These are phyloP conservation scores for Drosophila pectinifera DNA, from an alignment of 1,140 invertebrate genomes.

Conservation along the genomic window DNA sequence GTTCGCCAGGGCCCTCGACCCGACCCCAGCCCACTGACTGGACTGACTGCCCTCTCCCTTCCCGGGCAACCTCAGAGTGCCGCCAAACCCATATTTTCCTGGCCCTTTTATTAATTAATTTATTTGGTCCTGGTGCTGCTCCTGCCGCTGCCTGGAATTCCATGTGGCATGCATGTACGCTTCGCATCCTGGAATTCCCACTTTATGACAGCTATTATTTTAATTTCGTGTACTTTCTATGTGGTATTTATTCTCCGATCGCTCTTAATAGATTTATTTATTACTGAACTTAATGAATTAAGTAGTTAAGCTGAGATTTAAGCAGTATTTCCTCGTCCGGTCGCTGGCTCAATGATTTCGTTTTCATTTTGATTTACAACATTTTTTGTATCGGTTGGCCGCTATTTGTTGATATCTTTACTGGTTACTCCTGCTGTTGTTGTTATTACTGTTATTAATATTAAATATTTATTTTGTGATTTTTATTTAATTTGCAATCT, in stretches of 20 bases:
- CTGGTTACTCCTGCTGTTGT: slow-evolving; percentile 43
- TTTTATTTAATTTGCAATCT: slow-evolving; percentile 81
- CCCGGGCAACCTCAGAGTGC: slow-evolving; percentile 18
- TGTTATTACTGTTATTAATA: slow-evolving; percentile 67
- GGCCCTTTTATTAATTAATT: slow-evolving; percentile 81
- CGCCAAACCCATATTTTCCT: slow-evolving; percentile 19
- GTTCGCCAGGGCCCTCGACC: slow-evolving; percentile 16
- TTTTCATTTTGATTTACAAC: slow-evolving; percentile 34
- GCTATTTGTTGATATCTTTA: slow-evolving; percentile 41
- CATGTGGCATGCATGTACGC: not conserved
- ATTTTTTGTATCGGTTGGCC: slow-evolving; percentile 35
- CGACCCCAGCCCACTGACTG: too few species aligned
- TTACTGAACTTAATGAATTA: not conserved
- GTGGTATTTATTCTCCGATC: not conserved
- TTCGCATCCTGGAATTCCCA: slow-evolving; percentile 26
- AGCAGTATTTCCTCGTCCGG: not conserved
- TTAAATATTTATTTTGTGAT: slow-evolving; percentile 82
- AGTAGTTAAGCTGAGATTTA: not conserved
- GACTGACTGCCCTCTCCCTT: not conserved
- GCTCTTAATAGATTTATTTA: not conserved
- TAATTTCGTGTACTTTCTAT: not conserved
- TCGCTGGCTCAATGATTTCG: not conserved
- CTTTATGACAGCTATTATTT: slow-evolving; percentile 23
- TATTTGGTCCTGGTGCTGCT: slow-evolving; percentile 57
- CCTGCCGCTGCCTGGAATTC: not conserved